phyloP scores from a whole-genome alignment of 64 coral and sea anemone genomes.

The Cladopsammia gracilis region DNA sequence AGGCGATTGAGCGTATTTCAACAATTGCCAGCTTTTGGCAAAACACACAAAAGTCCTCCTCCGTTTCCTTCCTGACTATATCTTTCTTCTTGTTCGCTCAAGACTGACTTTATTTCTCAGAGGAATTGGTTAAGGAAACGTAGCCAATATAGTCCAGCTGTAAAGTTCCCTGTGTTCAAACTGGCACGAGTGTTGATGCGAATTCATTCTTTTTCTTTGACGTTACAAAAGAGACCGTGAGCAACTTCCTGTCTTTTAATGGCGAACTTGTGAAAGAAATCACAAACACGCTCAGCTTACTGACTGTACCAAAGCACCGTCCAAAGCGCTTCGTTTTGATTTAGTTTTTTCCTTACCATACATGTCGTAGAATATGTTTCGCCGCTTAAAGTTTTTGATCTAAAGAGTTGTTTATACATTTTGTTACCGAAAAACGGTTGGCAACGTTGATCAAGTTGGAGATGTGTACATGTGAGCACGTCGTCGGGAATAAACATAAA shows the following conservation, averaged over 20 bases:
- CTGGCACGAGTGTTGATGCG: conserved; percentile 3
- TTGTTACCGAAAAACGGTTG: conserved; percentile 40
- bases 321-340: no score
- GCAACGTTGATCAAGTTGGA: not conserved
- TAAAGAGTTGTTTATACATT: conserved; percentile 32
- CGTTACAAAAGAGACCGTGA: not conserved
- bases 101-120: conserved; percentile 1
- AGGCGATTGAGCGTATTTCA: not conserved
- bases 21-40: not conserved
- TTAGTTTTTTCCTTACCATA: not conserved
- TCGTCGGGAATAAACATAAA: not conserved
- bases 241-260: conserved; percentile 42
- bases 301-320: no score
- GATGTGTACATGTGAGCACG: not conserved
- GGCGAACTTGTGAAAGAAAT: conserved; percentile 2
- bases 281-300: not conserved
- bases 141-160: not conserved
- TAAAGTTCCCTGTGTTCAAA: not conserved
- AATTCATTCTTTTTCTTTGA: conserved; percentile 10
- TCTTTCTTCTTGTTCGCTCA: not conserved
- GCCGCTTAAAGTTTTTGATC: not conserved
- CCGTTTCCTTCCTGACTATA: conserved; percentile 24
- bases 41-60: conserved; percentile 17
- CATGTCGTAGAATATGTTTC: not conserved
- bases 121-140: not conserved